These are phyloP conservation scores for Baccha elongata DNA, from an alignment of 2,888 invertebrate species.

Conservation along the genomic window DNA sequence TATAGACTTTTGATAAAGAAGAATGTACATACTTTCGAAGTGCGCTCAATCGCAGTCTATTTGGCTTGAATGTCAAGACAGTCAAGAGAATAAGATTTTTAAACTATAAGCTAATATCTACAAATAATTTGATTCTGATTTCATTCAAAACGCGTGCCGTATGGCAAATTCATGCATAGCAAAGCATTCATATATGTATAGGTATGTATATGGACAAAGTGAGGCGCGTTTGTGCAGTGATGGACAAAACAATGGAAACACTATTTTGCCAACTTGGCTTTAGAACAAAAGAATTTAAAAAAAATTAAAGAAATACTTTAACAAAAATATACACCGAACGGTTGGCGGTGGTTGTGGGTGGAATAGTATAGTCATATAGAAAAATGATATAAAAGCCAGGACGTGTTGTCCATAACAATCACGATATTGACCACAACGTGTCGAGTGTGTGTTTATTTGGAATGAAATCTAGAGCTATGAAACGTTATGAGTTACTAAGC, in stretches of 20 bases:
- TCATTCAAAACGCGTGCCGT: conserved; percentile 72
- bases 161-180: conserved; percentile 26
- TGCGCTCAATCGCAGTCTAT: conserved; percentile 58
- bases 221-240: conserved; percentile 23
- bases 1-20: conserved; percentile 27
- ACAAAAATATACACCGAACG: conserved; percentile 4
- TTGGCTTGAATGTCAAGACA: conserved; percentile 50
- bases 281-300: conserved; percentile 67
- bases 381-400: conserved; percentile 61
- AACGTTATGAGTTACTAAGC: conserved; percentile 41
- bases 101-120: conserved; percentile 12
- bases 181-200: no score
- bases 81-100: conserved; percentile 35
- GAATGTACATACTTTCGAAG: conserved; percentile 66
- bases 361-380: conserved; percentile 28
- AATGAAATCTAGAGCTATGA: conserved; percentile 70
- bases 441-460: conserved; percentile 59
- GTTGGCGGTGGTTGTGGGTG: conserved; percentile 15
- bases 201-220: conserved; percentile 34
- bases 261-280: conserved; percentile 56
- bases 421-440: conserved; percentile 70
- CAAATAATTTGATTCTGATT: conserved; percentile 52
- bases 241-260: conserved; percentile 64
- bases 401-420: conserved; percentile 70
- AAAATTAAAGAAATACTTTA: conserved; percentile 33